A percentile compares a stretch with the other conserved stretches of the same genome.
Evolutionary conservation across 2,797 vertebrate species (phyloP).

Genomic region (Myioborus melanocephalus): DNA sequence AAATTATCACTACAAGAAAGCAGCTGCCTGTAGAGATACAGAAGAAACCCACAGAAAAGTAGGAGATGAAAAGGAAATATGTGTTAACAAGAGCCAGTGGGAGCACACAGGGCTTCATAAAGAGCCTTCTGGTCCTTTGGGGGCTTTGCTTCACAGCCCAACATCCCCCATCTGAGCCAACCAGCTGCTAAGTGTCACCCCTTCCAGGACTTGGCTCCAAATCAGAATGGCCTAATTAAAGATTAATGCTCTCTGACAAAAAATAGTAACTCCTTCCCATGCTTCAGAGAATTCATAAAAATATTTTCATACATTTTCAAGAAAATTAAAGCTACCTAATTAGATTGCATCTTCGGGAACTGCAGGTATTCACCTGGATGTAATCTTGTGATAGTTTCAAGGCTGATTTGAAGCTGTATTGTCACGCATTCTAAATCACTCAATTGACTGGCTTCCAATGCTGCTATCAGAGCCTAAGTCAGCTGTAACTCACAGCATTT

Average conservation of each 20-base stretch:
- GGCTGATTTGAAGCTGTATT: not conserved
- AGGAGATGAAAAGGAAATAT: not conserved
- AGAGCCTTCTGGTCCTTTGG: not conserved
- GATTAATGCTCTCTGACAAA: not conserved
- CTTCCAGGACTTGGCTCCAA: not conserved
- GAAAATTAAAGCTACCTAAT: not conserved
- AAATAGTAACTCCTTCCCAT: not conserved
- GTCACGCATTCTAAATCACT: not conserved
- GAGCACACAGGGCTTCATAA: not conserved
- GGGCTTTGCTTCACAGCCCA: not conserved
- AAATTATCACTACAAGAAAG: not conserved
- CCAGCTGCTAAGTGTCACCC: not conserved
- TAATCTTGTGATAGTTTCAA: not conserved
- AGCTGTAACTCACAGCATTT: not conserved
- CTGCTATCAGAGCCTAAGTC: not conserved
- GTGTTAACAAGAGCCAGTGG: not conserved
- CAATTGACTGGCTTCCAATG: not conserved
- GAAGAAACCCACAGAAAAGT: not conserved
- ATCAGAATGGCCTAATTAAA: not conserved
- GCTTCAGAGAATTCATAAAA: not conserved
- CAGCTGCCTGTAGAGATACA: not conserved
- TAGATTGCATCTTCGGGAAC: not conserved
- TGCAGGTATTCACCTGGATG: not conserved
- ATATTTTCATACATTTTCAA: not conserved
- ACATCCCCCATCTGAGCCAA: rapidly evolving